These are phyloP conservation scores for Hesperia comma DNA, from an alignment of 2,888 invertebrate species.

Conservation along the genomic window DNA sequence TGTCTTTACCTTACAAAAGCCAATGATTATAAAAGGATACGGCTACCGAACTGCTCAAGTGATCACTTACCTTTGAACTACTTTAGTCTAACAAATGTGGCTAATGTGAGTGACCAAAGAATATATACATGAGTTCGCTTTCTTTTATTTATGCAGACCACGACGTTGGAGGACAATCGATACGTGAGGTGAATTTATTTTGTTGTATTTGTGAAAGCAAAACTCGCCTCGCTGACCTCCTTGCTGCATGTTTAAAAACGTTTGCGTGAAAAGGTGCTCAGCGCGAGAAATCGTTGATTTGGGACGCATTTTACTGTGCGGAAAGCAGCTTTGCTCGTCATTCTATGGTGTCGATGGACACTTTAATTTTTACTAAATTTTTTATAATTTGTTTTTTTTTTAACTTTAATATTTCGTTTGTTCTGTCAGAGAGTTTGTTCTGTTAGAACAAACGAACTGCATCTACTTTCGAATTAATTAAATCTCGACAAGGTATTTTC, in stretches of 20 bases:
- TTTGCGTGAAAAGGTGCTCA: conserved; percentile 75
- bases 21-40: no score
- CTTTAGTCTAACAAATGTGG: conserved; percentile 63
- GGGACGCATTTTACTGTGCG: conserved; percentile 55
- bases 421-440: no score
- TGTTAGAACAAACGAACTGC: no score
- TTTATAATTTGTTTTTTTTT: no score
- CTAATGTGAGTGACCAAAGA: conserved; percentile 53
- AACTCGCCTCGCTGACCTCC: conserved; percentile 79
- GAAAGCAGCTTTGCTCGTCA: conserved; percentile 19
- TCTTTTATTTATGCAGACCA: conserved; percentile 80
- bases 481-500: not conserved
- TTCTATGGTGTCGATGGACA: not conserved
- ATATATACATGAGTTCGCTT: conserved; percentile 76
- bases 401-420: no score
- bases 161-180: conserved; percentile 80
- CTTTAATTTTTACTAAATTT: not conserved
- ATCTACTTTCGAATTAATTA: no score
- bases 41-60: no score
- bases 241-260: conserved; percentile 71
- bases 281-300: conserved; percentile 75
- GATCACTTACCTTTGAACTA: not conserved
- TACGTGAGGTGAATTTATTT: conserved; percentile 84
- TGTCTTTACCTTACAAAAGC: no score
- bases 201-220: conserved; percentile 83